Evolutionary conservation across 2,797 vertebrate genomes (phyloP).

Genomic region (Eulemur mongoz): DNA sequence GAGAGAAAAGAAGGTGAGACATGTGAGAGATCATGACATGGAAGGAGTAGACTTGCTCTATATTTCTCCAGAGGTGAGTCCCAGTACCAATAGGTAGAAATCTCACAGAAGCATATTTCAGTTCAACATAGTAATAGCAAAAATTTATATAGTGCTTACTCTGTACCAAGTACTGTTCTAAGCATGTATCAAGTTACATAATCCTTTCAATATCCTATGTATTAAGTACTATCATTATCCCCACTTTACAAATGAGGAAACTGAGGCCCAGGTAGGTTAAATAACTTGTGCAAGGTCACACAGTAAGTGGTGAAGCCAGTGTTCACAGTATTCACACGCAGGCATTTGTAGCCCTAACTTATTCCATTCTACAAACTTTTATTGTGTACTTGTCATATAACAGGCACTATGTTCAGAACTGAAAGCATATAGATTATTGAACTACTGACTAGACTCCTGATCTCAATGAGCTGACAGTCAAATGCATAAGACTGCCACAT

Average conservation of each 20-base stretch:
- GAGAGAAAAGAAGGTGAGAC: neutral
- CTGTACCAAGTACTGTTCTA: neutral
- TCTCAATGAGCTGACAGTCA: neutral
- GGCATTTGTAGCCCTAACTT: neutral
- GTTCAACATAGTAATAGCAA: constrained; percentile 30
- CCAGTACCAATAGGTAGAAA: neutral
- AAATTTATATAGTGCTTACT: neutral
- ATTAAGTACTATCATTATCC: neutral
- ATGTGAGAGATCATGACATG: neutral
- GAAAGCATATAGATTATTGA: neutral
- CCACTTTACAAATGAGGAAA: neutral
- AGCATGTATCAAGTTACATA: constrained; percentile 3
- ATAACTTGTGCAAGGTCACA: neutral
- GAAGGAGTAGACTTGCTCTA: neutral
- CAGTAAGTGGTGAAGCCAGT: neutral
- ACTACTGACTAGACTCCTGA: neutral
- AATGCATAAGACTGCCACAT: neutral
- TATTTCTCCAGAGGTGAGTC: constrained; percentile 8
- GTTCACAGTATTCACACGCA: neutral
- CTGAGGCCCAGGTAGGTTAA: neutral
- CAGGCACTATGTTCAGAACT: neutral
- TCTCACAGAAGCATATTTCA: neutral
- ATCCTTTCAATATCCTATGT: neutral
- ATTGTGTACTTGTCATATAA: neutral
- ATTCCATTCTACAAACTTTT: constrained; percentile 9